Conservation (phyloP, 1,140 invertebrate species). For the Diplogasteroides magnus region DNA sequence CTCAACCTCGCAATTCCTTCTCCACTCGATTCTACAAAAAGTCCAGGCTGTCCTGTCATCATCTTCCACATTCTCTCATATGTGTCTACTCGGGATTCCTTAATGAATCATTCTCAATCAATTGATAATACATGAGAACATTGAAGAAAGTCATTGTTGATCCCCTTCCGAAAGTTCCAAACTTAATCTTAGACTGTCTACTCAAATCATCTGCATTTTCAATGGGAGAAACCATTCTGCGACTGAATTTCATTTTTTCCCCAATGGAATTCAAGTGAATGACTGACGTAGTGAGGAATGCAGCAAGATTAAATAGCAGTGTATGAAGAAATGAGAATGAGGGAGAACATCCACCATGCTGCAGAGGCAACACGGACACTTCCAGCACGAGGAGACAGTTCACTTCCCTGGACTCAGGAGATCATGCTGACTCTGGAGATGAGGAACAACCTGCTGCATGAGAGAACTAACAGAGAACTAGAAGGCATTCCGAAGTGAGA, state of each 20-base stretch:
- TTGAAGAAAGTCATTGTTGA: constrained; percentile 84
- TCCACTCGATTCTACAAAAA: constrained; percentile 72
- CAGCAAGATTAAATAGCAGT: constrained; percentile 92
- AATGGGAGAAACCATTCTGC: constrained; percentile 89
- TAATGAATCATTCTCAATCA: constrained; percentile 13
- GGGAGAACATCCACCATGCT: constrained; percentile 95
- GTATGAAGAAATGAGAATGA: constrained; percentile 96
- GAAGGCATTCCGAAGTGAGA: constrained; percentile 81
- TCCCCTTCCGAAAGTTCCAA: constrained; percentile 81
- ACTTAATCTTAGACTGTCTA: constrained; percentile 90
- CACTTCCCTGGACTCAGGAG: no score
- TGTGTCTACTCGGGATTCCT: constrained; percentile 66
- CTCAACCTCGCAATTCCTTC: constrained; percentile 70
- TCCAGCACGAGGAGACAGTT: constrained; percentile 73
- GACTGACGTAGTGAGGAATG: constrained; percentile 81
- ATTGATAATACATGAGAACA: constrained; percentile 56
- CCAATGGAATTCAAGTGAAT: no score
- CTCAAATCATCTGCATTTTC: constrained; percentile 89
- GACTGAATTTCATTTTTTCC: constrained; percentile 48
- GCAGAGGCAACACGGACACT: constrained; percentile 79
- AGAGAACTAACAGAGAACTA: constrained; percentile 88
- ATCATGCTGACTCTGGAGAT: no score
- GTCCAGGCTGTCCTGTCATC: constrained; percentile 66
- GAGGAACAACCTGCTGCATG: constrained; percentile 69
- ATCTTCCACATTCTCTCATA: constrained; percentile 76